These are phyloP conservation scores for Pheosia gnoma DNA, from an alignment of 2,888 invertebrate species.

Conservation along the genomic window DNA sequence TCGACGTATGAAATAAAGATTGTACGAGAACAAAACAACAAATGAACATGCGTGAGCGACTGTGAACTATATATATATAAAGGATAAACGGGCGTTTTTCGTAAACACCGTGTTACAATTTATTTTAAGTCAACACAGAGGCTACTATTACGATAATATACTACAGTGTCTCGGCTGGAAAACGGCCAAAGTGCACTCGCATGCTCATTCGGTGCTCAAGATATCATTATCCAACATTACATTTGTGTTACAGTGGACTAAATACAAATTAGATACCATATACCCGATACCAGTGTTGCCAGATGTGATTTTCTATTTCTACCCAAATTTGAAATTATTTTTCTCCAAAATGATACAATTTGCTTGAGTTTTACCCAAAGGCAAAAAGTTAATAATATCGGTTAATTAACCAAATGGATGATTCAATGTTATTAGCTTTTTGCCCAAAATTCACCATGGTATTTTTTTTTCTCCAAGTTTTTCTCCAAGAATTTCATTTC, in stretches of 20 bases:
- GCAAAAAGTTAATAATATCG: no score
- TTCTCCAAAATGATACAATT: no score
- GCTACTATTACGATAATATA: conserved; percentile 12
- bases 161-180: conserved; percentile 33
- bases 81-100: conserved; percentile 18
- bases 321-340: no score
- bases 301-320: no score
- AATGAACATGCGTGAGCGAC: conserved; percentile 76
- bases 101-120: no score
- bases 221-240: conserved; percentile 49
- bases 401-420: no score
- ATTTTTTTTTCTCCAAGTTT: no score
- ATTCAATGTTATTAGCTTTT: no score
- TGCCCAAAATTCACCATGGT: no score
- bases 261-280: conserved; percentile 60
- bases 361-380: no score
- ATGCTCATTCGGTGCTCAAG: conserved; percentile 75
- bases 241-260: conserved; percentile 58
- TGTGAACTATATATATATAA: conserved; percentile 36
- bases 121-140: conserved; percentile 5
- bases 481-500: no score
- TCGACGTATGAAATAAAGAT: conserved; percentile 61
- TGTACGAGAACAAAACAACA: conserved; percentile 67
- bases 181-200: conserved; percentile 62
- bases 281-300: conserved; percentile 28